A percentile compares a stretch with the other conserved stretches of the same genome.
Conservation (phyloP, 2,113 vertebrate species). For the Carassius carassius region DNA sequence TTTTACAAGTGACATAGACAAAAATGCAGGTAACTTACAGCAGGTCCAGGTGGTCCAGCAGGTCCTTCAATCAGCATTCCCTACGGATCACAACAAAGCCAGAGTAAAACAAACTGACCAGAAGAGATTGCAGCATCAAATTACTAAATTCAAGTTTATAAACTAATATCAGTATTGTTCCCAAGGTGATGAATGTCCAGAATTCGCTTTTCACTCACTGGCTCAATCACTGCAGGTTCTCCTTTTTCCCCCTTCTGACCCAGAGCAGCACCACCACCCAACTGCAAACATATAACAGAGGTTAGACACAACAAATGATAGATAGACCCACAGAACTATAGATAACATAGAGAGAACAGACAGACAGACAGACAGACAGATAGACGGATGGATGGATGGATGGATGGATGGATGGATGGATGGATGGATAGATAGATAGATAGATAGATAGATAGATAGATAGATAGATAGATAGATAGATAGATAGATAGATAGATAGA, state of each 20-base stretch:
- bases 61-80: constrained; percentile 98
- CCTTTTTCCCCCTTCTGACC: constrained; percentile 96
- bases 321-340: background rate
- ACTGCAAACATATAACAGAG: constrained; percentile 68
- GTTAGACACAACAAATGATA: background rate
- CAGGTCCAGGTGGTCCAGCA: constrained; percentile 85
- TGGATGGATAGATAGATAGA: background rate
- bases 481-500: background rate
- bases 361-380: background rate
- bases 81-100: constrained; percentile 64
- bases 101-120: constrained; percentile 5
- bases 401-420: background rate
- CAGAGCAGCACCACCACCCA: constrained; percentile 79
- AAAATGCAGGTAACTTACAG: constrained; percentile 76
- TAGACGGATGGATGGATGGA: background rate
- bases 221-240: constrained; percentile 95
- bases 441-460: background rate
- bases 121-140: background rate
- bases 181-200: background rate
- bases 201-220: constrained; percentile 79
- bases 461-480: background rate
- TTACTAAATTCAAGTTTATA: background rate
- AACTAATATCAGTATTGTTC: no score
- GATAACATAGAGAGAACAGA: background rate
- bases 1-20: background rate